A percentile compares a stretch with the other conserved stretches of the same genome.
Evolutionary conservation across 2,888 invertebrate genomes (phyloP).

Genomic region (Ornithoptera priamus): DNA sequence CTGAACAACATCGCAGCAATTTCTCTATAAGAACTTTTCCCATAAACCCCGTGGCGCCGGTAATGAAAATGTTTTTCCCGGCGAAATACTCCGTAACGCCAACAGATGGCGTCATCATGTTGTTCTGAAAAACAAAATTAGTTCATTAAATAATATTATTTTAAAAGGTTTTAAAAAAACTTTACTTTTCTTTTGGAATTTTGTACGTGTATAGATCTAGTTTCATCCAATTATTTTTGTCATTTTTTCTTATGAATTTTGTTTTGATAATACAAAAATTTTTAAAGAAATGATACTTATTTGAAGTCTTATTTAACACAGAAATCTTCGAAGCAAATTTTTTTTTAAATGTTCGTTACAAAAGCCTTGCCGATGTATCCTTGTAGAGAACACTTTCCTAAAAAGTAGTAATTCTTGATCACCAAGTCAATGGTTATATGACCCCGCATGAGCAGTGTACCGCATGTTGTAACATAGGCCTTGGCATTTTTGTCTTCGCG

Average conservation of each 20-base stretch:
- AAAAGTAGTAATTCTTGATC: slow-evolving; percentile 17
- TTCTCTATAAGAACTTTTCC: slow-evolving; percentile 92
- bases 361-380: background rate
- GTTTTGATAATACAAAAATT: background rate
- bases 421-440: slow-evolving; percentile 18
- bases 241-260: background rate
- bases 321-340: too few relatives aligned
- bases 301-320: background rate
- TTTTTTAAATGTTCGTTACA: background rate
- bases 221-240: background rate
- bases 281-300: background rate
- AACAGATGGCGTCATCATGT: slow-evolving; percentile 57
- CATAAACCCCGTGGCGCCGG: slow-evolving; percentile 92
- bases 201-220: background rate
- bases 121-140: slow-evolving; percentile 10
- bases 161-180: background rate
- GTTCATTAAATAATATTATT: background rate
- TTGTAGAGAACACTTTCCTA: slow-evolving; percentile 16
- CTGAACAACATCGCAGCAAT: slow-evolving; percentile 85
- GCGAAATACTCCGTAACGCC: slow-evolving; percentile 80
- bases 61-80: slow-evolving; percentile 84
- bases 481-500: slow-evolving; percentile 31
- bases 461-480: slow-evolving; percentile 19
- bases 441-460: slow-evolving; percentile 7
- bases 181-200: background rate